phyloP scores from a whole-genome alignment of 2,797 vertebrate species.

The Falco biarmicus region DNA sequence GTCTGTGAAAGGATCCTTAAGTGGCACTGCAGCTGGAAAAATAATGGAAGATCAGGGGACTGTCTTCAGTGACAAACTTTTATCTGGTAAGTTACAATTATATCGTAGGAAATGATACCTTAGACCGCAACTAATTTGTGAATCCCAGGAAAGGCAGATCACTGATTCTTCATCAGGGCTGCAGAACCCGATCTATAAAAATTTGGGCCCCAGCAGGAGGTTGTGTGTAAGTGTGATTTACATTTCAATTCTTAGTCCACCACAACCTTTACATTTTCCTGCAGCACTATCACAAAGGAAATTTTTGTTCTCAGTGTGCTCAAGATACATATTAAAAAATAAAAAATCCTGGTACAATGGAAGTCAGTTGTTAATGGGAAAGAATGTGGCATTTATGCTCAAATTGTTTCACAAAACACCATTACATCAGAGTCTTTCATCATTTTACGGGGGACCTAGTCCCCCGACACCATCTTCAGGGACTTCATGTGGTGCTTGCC shows the following conservation, averaged over 20 bases:
- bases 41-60: constrained; percentile 71
- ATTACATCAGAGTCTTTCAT: constrained; percentile 45
- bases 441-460: constrained; percentile 10
- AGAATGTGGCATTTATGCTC: constrained; percentile 5
- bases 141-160: constrained; percentile 72
- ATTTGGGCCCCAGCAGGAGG: constrained; percentile 75
- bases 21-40: constrained; percentile 72
- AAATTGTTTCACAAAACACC: constrained; percentile 33
- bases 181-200: constrained; percentile 74
- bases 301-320: constrained; percentile 53
- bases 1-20: constrained; percentile 66
- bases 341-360: constrained; percentile 21
- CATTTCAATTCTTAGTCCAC: constrained; percentile 77
- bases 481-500: constrained; percentile 4
- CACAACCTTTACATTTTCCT: constrained; percentile 73
- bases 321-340: constrained; percentile 23
- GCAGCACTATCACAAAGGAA: constrained; percentile 58
- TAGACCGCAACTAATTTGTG: constrained; percentile 71
- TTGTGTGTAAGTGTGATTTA: constrained; percentile 73
- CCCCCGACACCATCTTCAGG: neutral
- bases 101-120: constrained; percentile 71
- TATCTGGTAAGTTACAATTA: constrained; percentile 75
- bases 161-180: constrained; percentile 72
- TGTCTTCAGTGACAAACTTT: constrained; percentile 79
- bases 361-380: constrained; percentile 37